Evolutionary conservation across 1,140 invertebrate species (phyloP).

Genomic region (Dryas iulia): DNA sequence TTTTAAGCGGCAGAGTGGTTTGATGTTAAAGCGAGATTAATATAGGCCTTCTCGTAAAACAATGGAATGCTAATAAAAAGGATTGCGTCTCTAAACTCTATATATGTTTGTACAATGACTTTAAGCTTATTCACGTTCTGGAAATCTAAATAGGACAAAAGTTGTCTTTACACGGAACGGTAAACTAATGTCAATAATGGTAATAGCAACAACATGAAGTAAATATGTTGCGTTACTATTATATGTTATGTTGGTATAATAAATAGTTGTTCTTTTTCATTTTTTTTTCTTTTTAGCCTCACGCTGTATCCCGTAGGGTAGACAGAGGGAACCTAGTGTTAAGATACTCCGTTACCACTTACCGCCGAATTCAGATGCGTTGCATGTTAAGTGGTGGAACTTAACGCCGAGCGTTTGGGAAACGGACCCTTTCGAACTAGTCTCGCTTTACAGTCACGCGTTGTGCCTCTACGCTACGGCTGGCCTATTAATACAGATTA

Average conservation of each 20-base stretch:
- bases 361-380: too few relatives aligned
- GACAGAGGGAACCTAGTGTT: too few relatives aligned
- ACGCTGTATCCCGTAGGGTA: too few relatives aligned
- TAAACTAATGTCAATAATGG: not conserved
- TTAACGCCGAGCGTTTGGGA: too few relatives aligned
- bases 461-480: too few relatives aligned
- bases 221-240: not conserved
- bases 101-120: not conserved
- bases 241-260: not conserved
- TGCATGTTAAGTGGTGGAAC: too few relatives aligned
- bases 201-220: not conserved
- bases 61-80: constrained; percentile 10
- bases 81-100: not conserved
- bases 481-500: too few relatives aligned
- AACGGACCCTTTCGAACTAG: too few relatives aligned
- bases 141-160: not conserved
- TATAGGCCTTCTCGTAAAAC: constrained; percentile 5
- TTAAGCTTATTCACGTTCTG: not conserved
- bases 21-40: not conserved
- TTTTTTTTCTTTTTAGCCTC: too few relatives aligned
- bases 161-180: not conserved
- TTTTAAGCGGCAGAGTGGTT: not conserved
- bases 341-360: too few relatives aligned
- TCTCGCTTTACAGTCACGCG: too few relatives aligned
- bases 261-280: too few relatives aligned